These are phyloP conservation scores for Camelus bactrianus DNA, from an alignment of 2,113 vertebrate species.

Conservation along the genomic window DNA sequence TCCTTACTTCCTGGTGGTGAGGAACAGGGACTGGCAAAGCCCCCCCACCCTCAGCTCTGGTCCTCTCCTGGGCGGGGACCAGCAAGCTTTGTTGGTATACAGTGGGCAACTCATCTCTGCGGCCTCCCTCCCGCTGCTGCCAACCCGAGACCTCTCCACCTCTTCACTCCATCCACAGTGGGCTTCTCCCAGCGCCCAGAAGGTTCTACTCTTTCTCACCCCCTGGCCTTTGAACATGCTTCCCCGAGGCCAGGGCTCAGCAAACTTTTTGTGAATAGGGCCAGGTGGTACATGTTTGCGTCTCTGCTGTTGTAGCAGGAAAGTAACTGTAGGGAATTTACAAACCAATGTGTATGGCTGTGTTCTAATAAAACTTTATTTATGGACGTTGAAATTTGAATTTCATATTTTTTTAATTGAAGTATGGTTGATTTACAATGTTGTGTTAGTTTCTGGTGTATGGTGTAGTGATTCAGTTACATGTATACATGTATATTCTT, in stretches of 20 bases:
- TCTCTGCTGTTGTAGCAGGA: background rate
- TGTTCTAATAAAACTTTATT: background rate
- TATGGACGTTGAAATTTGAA: background rate
- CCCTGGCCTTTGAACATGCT: background rate
- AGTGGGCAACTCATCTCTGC: background rate
- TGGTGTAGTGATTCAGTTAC: too few species aligned
- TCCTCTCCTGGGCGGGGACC: background rate
- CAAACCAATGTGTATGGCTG: background rate
- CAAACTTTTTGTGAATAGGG: background rate
- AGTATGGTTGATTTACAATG: too few species aligned
- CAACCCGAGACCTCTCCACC: background rate
- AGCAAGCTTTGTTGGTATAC: accelerated
- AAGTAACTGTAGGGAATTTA: background rate
- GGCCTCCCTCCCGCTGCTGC: background rate
- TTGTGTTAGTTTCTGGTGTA: too few species aligned
- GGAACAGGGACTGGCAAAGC: background rate
- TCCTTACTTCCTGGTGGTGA: background rate
- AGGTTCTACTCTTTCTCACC: background rate
- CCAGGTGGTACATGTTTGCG: background rate
- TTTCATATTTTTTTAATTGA: background rate
- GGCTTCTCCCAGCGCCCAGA: background rate
- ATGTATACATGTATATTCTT: too few species aligned
- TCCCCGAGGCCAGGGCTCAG: background rate
- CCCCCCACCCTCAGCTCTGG: background rate
- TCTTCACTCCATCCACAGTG: background rate